Evolutionary conservation across 2,888 invertebrate genomes (phyloP).

Genomic region (Priocnemis perturbator): DNA sequence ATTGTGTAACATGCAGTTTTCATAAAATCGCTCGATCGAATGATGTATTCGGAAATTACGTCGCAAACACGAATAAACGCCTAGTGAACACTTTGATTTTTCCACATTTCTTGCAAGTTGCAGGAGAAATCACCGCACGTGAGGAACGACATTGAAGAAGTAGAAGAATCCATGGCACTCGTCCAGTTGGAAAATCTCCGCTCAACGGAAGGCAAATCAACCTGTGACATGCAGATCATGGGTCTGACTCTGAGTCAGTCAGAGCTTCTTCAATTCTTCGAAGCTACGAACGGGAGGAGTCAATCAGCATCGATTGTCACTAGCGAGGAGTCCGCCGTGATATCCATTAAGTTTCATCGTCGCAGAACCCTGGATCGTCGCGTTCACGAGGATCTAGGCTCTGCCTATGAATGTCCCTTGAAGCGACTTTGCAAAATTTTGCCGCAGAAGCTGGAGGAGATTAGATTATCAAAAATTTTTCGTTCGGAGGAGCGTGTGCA

Average conservation of each 20-base stretch:
- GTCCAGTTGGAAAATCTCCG: slow-evolving; percentile 7
- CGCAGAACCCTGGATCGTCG: not conserved
- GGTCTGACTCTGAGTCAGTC: slow-evolving; percentile 24
- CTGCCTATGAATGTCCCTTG: not conserved
- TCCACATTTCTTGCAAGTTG: too few relatives aligned
- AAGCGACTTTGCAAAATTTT: slow-evolving; percentile 12
- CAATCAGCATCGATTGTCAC: slow-evolving; percentile 18
- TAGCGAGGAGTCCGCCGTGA: slow-evolving; percentile 20
- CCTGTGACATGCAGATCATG: slow-evolving; percentile 24
- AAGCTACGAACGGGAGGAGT: slow-evolving; percentile 5
- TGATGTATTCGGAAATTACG: too few relatives aligned
- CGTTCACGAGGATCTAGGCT: not conserved
- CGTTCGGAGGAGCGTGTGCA: not conserved
- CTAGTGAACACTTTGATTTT: too few relatives aligned
- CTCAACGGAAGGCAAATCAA: slow-evolving; percentile 18
- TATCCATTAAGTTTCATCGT: slow-evolving; percentile 27
- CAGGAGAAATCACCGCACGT: too few relatives aligned
- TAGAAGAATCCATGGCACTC: not conserved
- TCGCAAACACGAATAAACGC: too few relatives aligned
- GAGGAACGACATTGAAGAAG: too few relatives aligned
- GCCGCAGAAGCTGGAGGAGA: slow-evolving; percentile 6
- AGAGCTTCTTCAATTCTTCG: slow-evolving; percentile 19
- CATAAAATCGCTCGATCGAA: too few relatives aligned
- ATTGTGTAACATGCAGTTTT: too few relatives aligned
- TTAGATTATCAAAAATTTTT: slow-evolving; percentile 5